Evolutionary conservation across 1,140 invertebrate species (phyloP), one percentile per base, ranked within the genome.

Genomic region (Eumaeus atala): DNA sequence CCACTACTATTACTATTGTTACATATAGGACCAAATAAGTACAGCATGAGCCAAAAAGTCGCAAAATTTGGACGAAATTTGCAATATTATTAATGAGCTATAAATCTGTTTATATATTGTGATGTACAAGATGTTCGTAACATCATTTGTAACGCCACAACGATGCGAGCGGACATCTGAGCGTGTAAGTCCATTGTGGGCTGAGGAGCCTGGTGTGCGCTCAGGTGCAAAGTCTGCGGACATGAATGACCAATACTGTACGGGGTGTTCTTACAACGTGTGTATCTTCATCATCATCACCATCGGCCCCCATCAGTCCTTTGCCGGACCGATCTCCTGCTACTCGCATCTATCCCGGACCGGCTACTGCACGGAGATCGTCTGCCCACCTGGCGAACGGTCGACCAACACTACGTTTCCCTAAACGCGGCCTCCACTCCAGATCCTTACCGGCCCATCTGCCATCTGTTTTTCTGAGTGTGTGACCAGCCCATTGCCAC

Each of bases 191-290:
- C 70, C 58, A 67, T 77, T 77, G 70, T 73, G 17, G 47, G 34
- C 59, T 62, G 65, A 54, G 56, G 55, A 61, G 42, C 47, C 61
- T 60, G 58, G 54, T 64, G 61, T 61, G 49, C 48, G 53, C 34
- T 37, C 68, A 72, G 73, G 64, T 70, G 68, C 59, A 75, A 77
- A 77, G 74, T 69, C 61, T 51, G 59, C 57, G 60, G 59, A 65
- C 61, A 67, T 66, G 70, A 74, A 77, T 77, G 72, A 74, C 74
- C 74, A 67, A 42, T 62, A 6, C 16, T 52, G 33, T 59, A 71
- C 50, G 58, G 49, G 56, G 16, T 68, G 63, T 57, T 47, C 12
- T 14, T 48, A 42, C 9, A 16, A 28, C n/a, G n/a, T 28, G 2
- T 28, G 6, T 6, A 3, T 28, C 21, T 6, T 28, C 2, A 28